These are phyloP conservation scores for Strigamia transsilvanica DNA, from an alignment of 2,888 invertebrate genomes.

Conservation along the genomic window DNA sequence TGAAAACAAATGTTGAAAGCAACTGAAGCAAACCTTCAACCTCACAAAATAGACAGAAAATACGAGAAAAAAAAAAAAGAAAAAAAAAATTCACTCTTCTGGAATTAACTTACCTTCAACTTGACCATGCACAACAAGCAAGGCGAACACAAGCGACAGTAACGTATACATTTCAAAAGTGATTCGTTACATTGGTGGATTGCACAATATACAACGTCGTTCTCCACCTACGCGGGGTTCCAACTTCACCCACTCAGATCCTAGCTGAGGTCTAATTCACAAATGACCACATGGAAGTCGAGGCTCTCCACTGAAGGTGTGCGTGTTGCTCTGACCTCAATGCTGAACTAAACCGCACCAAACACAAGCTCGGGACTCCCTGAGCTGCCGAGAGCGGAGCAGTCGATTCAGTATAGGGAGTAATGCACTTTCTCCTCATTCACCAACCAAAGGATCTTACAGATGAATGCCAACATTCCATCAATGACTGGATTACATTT, in stretches of 20 bases:
- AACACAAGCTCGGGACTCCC: slow-evolving; percentile 10
- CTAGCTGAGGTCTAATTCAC: slow-evolving; percentile 11
- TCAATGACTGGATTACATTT: slow-evolving; percentile 9
- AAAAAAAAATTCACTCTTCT: background rate
- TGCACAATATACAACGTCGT: background rate
- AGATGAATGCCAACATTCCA: slow-evolving; percentile 42
- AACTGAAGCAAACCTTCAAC: background rate
- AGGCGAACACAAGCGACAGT: background rate
- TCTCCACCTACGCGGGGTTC: background rate
- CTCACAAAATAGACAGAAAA: background rate
- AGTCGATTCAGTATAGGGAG: slow-evolving; percentile 19
- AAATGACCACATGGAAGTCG: slow-evolving; percentile 21
- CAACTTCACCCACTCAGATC: slow-evolving; percentile 9
- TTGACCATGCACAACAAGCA: background rate
- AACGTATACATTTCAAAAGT: background rate
- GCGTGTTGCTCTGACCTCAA: slow-evolving; percentile 30
- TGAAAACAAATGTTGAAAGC: background rate
- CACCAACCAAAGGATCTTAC: slow-evolving; percentile 35
- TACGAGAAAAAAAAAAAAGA: background rate
- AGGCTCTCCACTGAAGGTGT: slow-evolving; percentile 18
- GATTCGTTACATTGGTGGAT: background rate
- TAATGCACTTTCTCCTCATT: slow-evolving; percentile 36
- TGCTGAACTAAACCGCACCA: slow-evolving; percentile 17
- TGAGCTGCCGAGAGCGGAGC: slow-evolving; percentile 25
- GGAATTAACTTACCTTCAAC: slow-evolving; percentile 7